Conservation (phyloP, 2,797 vertebrate species). For the Margarornis squamiger region DNA sequence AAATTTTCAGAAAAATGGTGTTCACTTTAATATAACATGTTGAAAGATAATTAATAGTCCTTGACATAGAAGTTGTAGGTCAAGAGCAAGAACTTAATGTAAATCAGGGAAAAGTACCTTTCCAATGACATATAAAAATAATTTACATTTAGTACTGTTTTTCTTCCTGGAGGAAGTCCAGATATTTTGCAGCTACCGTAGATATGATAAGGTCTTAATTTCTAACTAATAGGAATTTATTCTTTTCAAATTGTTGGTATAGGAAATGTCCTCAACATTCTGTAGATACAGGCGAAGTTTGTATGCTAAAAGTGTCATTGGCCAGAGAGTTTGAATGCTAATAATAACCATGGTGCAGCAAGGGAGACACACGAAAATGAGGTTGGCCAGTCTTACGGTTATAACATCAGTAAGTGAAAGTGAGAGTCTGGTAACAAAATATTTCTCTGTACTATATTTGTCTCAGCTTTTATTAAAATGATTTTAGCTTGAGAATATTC, state of each 20-base stretch:
- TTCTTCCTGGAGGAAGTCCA: not conserved
- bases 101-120: not conserved
- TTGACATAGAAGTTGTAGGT: constrained; percentile 31
- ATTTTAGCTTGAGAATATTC: not conserved
- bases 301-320: not conserved
- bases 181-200: not conserved
- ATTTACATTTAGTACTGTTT: not conserved
- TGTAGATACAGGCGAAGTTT: not conserved
- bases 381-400: not conserved
- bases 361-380: not conserved
- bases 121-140: not conserved
- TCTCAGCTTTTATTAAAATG: not conserved
- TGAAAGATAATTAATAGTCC: constrained; percentile 9
- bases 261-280: accelerated
- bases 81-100: not conserved
- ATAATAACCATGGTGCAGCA: not conserved
- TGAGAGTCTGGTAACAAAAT: not conserved
- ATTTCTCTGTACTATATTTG: not conserved
- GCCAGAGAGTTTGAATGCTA: not conserved
- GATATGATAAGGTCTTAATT: not conserved
- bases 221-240: not conserved
- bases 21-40: not conserved
- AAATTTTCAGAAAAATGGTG: not conserved
- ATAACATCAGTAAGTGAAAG: not conserved
- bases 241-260: not conserved